Evolutionary conservation across 1,140 invertebrate species (phyloP), one percentile per base, ranked within the genome.

Genomic region (Cephus cinctus): DNA sequence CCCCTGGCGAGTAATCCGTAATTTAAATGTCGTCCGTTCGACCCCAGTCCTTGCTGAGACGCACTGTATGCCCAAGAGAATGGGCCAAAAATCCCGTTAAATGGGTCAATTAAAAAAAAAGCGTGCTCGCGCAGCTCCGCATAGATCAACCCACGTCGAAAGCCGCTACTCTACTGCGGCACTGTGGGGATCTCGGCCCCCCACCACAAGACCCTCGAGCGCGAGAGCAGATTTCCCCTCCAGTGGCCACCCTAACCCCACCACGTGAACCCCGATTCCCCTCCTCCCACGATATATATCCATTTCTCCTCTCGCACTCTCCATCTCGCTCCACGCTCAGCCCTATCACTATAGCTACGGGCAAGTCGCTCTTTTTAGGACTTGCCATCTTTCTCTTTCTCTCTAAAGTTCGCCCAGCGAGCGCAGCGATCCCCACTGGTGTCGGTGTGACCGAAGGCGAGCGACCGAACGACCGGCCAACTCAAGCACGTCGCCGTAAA

Each of bases 141-240:
- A 20, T 42, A 47, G 25, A 57, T 43, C 34, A 47, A 57, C 34
- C 47, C 41, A 41, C 67, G 61, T 62, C 68, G 67, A 69, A 74
- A 67, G 71, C 71, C 67, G 69, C 72, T 74, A 76, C 69, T 69
- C 73, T 74, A 76, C 73, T 76, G 71, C 61, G 43, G 67, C 62
- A 65, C 27, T 53, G 43, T 63, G 53, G 56, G 56, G 57, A 66
- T 52, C 57, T 59, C 36, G 34, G 34, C 58, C 62, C 65, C 71
- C 67, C 2, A 16, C 9, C 19, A n/a, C 27, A 34, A 23, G 32
- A 40, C 48, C 32, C 34, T 38, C 27, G 16, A 47, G 47, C 35
- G 46, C 6, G n/a, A n/a, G n/a, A n/a, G n/a, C n/a, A n/a, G n/a
- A n/a, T 14, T 2, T 9, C 22, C 43, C 27, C 40, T 12, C 36